Evolutionary conservation across 2,888 invertebrate genomes (phyloP).

Genomic region (Phortica okadai): DNA sequence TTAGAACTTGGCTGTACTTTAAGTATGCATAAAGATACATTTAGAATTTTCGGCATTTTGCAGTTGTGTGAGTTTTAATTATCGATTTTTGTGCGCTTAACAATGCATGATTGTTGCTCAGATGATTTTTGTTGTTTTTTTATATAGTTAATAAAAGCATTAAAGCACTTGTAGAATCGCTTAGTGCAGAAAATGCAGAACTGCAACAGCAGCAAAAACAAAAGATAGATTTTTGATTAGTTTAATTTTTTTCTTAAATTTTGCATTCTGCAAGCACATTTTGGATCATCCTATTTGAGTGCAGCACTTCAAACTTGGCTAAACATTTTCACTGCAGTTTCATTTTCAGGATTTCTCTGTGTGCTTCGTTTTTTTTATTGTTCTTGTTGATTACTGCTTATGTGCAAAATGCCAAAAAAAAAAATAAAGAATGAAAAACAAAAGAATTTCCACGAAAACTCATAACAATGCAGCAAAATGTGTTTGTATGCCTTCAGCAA

Average conservation of each 20-base stretch:
- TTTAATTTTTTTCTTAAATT: not conserved
- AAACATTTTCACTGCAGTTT: constrained; percentile 29
- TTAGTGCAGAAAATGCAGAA: not conserved
- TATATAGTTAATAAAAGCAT: no score
- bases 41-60: no score
- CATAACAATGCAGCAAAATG: constrained; percentile 33
- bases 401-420: no score
- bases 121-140: no score
- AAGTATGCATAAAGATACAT: not conserved
- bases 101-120: no score
- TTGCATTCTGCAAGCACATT: constrained; percentile 16
- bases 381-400: not conserved
- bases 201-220: not conserved
- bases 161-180: not conserved
- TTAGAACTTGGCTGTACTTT: not conserved
- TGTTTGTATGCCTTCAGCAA: not conserved
- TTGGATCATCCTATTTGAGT: constrained; percentile 6
- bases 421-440: not conserved
- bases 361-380: not conserved
- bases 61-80: no score
- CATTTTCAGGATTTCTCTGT: not conserved
- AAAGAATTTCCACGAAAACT: constrained; percentile 31
- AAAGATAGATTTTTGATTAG: not conserved
- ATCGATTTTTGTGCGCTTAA: no score
- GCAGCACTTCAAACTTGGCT: constrained; percentile 30